Conservation (phyloP, 2,113 vertebrate species). For the Camelus bactrianus region DNA sequence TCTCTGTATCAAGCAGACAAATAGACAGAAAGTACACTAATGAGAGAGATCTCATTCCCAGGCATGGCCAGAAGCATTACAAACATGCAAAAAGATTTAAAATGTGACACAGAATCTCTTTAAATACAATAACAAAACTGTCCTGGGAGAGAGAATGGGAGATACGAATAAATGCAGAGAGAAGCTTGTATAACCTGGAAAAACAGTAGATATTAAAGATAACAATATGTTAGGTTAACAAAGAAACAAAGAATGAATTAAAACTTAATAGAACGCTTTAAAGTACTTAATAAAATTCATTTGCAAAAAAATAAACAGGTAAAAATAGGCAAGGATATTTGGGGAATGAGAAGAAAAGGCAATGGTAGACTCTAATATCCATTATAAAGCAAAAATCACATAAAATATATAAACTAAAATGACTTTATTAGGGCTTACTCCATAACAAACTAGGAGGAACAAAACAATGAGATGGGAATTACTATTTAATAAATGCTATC, state of each 20-base stretch:
- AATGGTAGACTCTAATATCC: not conserved
- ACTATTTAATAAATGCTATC: not conserved
- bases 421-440: not conserved
- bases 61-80: not conserved
- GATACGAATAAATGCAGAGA: not conserved
- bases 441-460: not conserved
- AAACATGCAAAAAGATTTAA: not conserved
- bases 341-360: not conserved
- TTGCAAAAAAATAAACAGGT: not conserved
- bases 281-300: not conserved
- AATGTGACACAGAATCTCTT: not conserved
- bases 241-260: not conserved
- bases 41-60: not conserved
- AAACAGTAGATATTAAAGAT: not conserved
- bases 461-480: not conserved
- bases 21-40: not conserved
- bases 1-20: not conserved
- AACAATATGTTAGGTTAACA: not conserved
- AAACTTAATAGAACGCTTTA: not conserved
- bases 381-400: not conserved
- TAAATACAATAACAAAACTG: not conserved
- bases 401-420: not conserved
- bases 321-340: not conserved
- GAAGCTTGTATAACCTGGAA: not conserved
- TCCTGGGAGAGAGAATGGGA: not conserved